These are phyloP conservation scores for Alentia gelatinosa DNA, from an alignment of 2,888 invertebrate species.

Conservation along the genomic window DNA sequence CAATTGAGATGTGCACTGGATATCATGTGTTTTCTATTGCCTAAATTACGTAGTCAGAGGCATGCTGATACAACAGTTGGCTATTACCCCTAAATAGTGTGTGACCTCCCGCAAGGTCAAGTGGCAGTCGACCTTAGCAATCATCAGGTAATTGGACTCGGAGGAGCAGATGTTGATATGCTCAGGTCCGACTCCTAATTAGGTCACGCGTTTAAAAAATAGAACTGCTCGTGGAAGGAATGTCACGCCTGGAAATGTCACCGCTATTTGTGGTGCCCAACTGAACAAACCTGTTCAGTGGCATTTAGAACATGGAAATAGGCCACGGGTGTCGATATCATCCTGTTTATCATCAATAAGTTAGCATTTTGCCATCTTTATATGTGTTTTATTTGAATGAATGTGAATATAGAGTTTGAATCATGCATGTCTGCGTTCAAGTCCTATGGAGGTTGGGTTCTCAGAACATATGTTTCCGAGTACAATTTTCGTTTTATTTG, in stretches of 20 bases:
- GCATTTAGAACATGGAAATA: conserved; percentile 2
- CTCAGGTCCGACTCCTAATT: not conserved
- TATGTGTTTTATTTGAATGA: too few relatives aligned
- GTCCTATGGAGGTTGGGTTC: too few relatives aligned
- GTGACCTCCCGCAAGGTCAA: not conserved
- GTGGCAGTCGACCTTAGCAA: not conserved
- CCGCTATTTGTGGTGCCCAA: not conserved
- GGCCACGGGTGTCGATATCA: not conserved
- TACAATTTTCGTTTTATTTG: too few relatives aligned
- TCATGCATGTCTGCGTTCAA: too few relatives aligned
- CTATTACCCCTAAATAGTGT: too few relatives aligned
- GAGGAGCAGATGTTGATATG: not conserved
- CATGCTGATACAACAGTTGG: too few relatives aligned
- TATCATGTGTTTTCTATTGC: too few relatives aligned
- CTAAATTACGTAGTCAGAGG: too few relatives aligned
- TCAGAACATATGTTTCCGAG: too few relatives aligned
- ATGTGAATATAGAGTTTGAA: too few relatives aligned
- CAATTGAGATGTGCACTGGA: too few relatives aligned
- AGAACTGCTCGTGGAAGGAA: not conserved
- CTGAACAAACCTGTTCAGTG: not conserved
- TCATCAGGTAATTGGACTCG: not conserved
- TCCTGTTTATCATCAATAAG: not conserved
- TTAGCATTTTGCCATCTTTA: too few relatives aligned
- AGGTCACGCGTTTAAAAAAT: not conserved
- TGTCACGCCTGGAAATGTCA: conserved; percentile 4